Base-by-base conservation (phyloP, 2,888 invertebrate species). In the Galerucella nymphaeae region DNA sequence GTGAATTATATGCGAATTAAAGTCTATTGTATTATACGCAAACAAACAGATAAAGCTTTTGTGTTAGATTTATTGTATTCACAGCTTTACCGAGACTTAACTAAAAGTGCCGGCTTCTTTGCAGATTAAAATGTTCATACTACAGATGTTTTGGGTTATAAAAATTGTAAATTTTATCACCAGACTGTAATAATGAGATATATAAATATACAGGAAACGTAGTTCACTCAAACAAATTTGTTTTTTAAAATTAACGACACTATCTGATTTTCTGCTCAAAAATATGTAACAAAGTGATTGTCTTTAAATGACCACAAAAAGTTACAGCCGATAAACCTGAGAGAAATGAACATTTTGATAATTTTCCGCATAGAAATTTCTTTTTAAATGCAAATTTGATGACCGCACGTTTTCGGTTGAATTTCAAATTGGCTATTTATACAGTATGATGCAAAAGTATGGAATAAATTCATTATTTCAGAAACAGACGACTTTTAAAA, bases 381-480 rank as follows among this genome's bases (percentile, higher is more conserved):
- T 18, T 53, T 53, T 10, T 16, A 53, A 53, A 53, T 53, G 53
- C 53, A 53, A 53, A 53, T 53, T 16, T 53, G 16, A 53, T 53
- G 53, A 53, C 53, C 18, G 18, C 10, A 53, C 53, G 18, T 53
- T 53, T 53, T 18, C 53, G 18, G 18, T 53, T 53, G 53, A 53
- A 18, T 53, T 53, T 53, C 53, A 53, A 53, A 53, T 53, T 53
- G 18, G 53, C 53, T 53, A 18, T 16, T 53, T 16, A 18, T 18
- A n/a, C n/a, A n/a, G n/a, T n/a, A n/a, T n/a, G n/a, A n/a, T n/a
- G n/a, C n/a, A n/a, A n/a, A n/a, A n/a, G n/a, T n/a, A n/a, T n/a
- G n/a, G n/a, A n/a, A n/a, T n/a, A n/a, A n/a, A n/a, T n/a, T n/a
- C n/a, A n/a, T n/a, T n/a, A n/a, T n/a, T n/a, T n/a, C n/a, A n/a